Evolutionary conservation across 2,888 invertebrate species (phyloP), one percentile per base, ranked within the genome.

Genomic region (Thymelicus sylvestris): DNA sequence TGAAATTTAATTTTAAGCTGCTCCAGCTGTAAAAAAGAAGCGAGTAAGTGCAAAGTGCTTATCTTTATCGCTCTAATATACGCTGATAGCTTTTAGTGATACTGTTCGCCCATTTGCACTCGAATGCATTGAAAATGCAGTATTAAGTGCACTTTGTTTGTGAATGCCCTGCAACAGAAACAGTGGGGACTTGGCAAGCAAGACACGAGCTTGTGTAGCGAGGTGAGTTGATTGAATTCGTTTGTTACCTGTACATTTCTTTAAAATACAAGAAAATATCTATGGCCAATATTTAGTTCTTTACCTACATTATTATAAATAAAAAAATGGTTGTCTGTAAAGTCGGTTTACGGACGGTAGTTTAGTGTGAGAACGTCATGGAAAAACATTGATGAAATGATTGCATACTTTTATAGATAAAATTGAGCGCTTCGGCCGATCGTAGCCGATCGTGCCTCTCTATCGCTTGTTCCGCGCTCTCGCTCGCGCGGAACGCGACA

Each of bases 61-160:
- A 68, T 63, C 62, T 63, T 47, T 68, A 68, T 68, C 68, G 68
- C n/a, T 57, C 47, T 68, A 68, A 68, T 68, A 68, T 55, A 68
- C 68, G 55, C 24, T 68, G 68, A 68, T 68, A 68, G 68, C 68
- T 68, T 44, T 63, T 55, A 63, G 63, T 55, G 68, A 68, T 68
- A 68, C 62, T 57, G 68, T 68, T 68, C 62, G 47, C 68, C 68
- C 68, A 63, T 68, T 68, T 68, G 44, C 68, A 62, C 62, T 38
- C 52, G 62, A 68, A 68, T 68, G 68, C 68, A 68, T 68, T 62
- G 62, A 68, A 63, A 68, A 68, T 68, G 55, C 63, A 63, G 55
- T 68, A 62, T 47, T 55, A 55, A 68, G 68, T 68, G 62, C 62
- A 68, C 68, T 63, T 68, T 62, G 68, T 68, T 63, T 63, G 68